Percentiles rank a stretch among this genome's conserved stretches.
Conservation (phyloP, 2,888 invertebrate species). For the Limnephilus marmoratus region DNA sequence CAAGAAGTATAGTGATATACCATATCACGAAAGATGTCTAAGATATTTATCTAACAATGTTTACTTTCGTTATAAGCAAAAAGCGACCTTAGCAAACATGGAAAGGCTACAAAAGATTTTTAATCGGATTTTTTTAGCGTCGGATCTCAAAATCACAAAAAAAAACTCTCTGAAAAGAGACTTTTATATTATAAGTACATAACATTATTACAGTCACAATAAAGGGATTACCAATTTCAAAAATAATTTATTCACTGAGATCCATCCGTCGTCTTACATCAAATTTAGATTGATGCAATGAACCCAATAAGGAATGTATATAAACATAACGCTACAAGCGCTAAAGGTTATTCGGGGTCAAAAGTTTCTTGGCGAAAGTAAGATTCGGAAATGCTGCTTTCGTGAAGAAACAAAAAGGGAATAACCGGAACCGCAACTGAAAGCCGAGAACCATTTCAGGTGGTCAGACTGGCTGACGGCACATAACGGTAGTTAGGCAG, state of each 20-base stretch:
- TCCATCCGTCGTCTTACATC: background rate
- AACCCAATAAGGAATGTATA: background rate
- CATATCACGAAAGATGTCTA: no score
- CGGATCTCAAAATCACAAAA: background rate
- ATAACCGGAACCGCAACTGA: background rate
- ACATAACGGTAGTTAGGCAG: slow-evolving; percentile 1
- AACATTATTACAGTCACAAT: background rate
- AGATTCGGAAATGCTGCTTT: background rate
- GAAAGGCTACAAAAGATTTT: background rate
- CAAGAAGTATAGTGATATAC: background rate
- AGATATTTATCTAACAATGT: background rate
- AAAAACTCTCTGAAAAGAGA: background rate
- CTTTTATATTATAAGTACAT: background rate
- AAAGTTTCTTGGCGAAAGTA: background rate
- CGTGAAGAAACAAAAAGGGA: background rate
- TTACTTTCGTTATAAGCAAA: background rate
- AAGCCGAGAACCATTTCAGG: slow-evolving; percentile 34
- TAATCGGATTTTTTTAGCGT: background rate
- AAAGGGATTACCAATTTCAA: background rate
- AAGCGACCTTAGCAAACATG: background rate
- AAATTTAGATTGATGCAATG: background rate
- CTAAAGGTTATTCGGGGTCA: background rate
- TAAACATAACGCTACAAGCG: background rate
- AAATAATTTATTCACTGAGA: background rate
- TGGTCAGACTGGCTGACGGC: slow-evolving; percentile 27